Evolutionary conservation across 2,113 vertebrate genomes (phyloP), one percentile per base, ranked within the genome.

Genomic region (Petaurus breviceps): DNA sequence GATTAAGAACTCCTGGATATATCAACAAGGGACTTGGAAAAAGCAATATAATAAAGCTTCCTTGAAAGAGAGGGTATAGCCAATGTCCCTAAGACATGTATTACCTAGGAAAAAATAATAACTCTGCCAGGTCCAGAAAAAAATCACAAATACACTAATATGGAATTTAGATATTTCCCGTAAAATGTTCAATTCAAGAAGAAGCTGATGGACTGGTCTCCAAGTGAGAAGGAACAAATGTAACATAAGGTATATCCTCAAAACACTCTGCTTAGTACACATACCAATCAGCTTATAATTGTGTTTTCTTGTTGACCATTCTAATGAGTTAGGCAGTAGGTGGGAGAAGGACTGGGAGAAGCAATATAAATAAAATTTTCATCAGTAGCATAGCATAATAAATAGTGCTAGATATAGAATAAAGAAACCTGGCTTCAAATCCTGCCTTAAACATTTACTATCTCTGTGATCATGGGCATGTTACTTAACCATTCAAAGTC

Each of bases 111-210:
- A 97, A 93, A 97, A 97, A 96, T 95, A 94, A 93, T 95, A 96
- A 95, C 84, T 96, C 61, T 95, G 97, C 97, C 95, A 0, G 93
- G 96, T 97, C 96, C 97, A 95, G 94, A 92, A 96, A 37, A 37
- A 97, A 96, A 96, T 97, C 94, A 92, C 94, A 96, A 97, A 96
- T 94, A 53, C 94, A 97, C 97, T 97, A 97, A 96, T 96, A 97
- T 95, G 49, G 95, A 97, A 97, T 97, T 96, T 95, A 96, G 96
- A 94, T 95, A 94, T 90, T 93, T 96, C 97, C 94, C 93, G 96
- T 97, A 96, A 96, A 98, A 97, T 31, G 55, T 96, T 92, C 97
- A 97, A 96, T 97, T 97, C 97, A 97, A 96, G 51, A 96, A 96
- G 91, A 97, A 37, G 93, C 96, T 96, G 97, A 97, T 77, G 92